A percentile compares a stretch with the other conserved stretches of the same genome.
phyloP scores from a whole-genome alignment of 53 echinoderm and acorn worm species.

The Echinometra lucunter region DNA sequence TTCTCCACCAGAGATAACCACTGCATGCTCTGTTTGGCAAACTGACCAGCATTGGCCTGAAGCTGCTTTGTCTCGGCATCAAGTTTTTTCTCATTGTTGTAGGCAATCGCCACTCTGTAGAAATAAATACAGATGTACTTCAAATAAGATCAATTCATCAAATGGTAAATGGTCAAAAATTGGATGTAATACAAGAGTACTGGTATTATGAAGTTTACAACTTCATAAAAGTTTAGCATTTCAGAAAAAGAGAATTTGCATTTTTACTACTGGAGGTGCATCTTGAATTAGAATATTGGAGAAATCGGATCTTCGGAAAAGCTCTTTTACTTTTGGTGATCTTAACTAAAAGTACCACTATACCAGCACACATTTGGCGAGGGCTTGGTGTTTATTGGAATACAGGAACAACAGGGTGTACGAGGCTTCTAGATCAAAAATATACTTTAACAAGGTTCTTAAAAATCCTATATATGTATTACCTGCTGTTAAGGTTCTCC shows the following conservation, averaged over 20 bases:
- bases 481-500: slow-evolving; percentile 95
- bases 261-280: neutral
- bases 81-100: slow-evolving; percentile 92
- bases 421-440: no score
- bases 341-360: neutral
- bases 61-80: slow-evolving; percentile 95
- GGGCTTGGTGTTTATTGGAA: neutral
- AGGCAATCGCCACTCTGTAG: slow-evolving; percentile 90
- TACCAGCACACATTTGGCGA: neutral
- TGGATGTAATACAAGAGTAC: no score
- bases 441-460: neutral
- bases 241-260: no score
- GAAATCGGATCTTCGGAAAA: neutral
- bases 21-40: slow-evolving; percentile 98
- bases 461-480: neutral
- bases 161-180: no score
- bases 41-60: slow-evolving; percentile 93
- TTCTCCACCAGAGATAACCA: slow-evolving; percentile 94
- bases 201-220: no score
- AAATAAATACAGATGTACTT: no score
- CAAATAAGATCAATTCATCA: neutral
- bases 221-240: no score
- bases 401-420: no score
- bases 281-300: neutral
- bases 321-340: neutral